phyloP scores from a whole-genome alignment of 2,888 invertebrate species.

The Diogma glabrata region DNA sequence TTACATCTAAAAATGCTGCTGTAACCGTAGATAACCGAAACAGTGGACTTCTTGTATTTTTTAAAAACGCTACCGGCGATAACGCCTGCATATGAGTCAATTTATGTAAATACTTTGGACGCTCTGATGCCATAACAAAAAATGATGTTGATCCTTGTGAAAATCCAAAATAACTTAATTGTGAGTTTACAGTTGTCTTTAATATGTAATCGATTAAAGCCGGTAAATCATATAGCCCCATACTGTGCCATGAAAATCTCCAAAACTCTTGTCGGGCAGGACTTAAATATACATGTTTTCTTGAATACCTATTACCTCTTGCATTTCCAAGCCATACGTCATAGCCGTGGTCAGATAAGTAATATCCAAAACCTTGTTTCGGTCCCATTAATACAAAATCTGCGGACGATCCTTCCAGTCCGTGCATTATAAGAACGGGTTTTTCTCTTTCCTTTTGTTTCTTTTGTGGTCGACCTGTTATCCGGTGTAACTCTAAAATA shows the following conservation, averaged over 20 bases:
- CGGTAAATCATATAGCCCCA: slow-evolving; percentile 70
- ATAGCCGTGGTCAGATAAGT: slow-evolving; percentile 22
- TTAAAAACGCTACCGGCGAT: slow-evolving; percentile 30
- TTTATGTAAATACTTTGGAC: slow-evolving; percentile 33
- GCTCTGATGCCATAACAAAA: slow-evolving; percentile 36
- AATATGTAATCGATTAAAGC: slow-evolving; percentile 62
- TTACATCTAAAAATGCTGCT: slow-evolving; percentile 13
- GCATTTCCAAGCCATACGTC: slow-evolving; percentile 36
- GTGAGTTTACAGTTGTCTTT: slow-evolving; percentile 26
- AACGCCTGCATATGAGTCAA: slow-evolving; percentile 29
- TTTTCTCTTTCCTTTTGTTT: background rate
- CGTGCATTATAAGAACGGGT: slow-evolving; percentile 6
- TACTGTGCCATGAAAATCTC: slow-evolving; percentile 75
- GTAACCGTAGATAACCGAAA: slow-evolving; percentile 7
- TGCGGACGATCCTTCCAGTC: background rate
- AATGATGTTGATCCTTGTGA: slow-evolving; percentile 43
- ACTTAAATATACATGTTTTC: slow-evolving; percentile 30
- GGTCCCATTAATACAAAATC: slow-evolving; percentile 8
- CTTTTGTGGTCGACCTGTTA: background rate
- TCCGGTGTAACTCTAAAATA: slow-evolving; percentile 59
- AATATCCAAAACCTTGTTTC: slow-evolving; percentile 7
- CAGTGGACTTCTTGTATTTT: slow-evolving; percentile 20
- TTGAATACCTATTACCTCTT: slow-evolving; percentile 34
- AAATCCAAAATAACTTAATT: slow-evolving; percentile 41
- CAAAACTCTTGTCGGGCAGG: slow-evolving; percentile 42